Base-by-base conservation (phyloP, 1,140 invertebrate species). In the Proctacanthus coquilletti region DNA sequence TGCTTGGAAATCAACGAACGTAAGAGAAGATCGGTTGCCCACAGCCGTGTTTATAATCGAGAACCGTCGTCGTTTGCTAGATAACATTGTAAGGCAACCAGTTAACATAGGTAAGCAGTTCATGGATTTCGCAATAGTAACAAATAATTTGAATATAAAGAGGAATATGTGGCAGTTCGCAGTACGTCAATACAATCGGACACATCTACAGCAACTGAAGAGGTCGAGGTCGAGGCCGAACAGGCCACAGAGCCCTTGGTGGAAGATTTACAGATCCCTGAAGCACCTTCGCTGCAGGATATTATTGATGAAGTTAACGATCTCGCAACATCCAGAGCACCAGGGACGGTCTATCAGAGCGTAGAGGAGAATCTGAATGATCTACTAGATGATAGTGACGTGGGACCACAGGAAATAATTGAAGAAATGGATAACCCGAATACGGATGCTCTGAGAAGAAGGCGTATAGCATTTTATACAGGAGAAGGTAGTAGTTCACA, bases 1-100 rank as follows among this genome's bases (percentile, higher is more conserved):
- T n/a, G 79, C 78, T 10, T 83, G 79, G 79, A 70, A 71, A 56
- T 81, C 79, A 0, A 83, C 74, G 8, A 67, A 63, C 40, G 66
- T 70, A 20, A 50, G 49, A 39, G 68, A 51, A 5, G 58, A 60
- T 42, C 60, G 53, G 5, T 17, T 32, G 13, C 34, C 34, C 3
- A 21, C 10, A 13, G 18, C 20, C 15, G 20, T 39, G 21, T 30
- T 38, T 5, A 39, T 39, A 5, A 33, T 34, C 10, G 30, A 33
- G 34, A 39, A 18, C 19, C 30, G 34, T 34, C 30, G 38, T 10
- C 20, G 38, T 21, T 3, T 10, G 11, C 13, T 39, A 11, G 6
- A 33, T n/a, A 31, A 34, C 11, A 21, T 10, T 35, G 11, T 17
- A 19, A n/a, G 3, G n/a, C n/a, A 17, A 19, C 10, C 4, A 6